Evolutionary conservation across 2,113 vertebrate genomes (phyloP).

Genomic region (Hippocampus guttulatus): DNA sequence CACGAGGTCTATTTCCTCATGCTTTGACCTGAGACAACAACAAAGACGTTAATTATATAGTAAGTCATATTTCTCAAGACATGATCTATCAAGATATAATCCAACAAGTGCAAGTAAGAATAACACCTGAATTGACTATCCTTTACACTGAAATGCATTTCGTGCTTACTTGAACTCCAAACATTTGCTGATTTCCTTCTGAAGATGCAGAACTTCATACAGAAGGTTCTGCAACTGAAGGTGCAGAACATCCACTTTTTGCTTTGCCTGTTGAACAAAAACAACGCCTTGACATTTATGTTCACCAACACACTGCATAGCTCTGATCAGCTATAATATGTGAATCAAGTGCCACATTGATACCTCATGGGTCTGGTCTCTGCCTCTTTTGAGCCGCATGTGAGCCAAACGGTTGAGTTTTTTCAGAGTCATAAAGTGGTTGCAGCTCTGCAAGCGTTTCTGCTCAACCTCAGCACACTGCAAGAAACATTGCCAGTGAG

Average conservation of each 20-base stretch:
- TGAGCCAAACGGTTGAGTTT: slow-evolving; percentile 96
- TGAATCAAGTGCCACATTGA: background rate
- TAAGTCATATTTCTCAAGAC: background rate
- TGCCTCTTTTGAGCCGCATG: slow-evolving; percentile 88
- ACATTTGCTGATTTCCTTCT: slow-evolving; percentile 98
- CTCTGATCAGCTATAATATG: background rate
- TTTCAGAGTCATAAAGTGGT: slow-evolving; percentile 96
- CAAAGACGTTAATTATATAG: background rate
- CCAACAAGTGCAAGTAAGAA: background rate
- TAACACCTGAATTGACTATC: background rate
- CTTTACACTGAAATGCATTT: background rate
- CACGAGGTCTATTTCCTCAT: slow-evolving; percentile 95
- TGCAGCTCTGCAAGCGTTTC: slow-evolving; percentile 84
- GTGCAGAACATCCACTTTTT: slow-evolving; percentile 91
- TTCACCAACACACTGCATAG: background rate
- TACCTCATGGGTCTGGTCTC: slow-evolving; percentile 97
- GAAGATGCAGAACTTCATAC: slow-evolving; percentile 97
- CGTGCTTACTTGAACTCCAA: slow-evolving; percentile 93
- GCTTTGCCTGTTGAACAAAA: slow-evolving; percentile 81
- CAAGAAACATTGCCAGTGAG: slow-evolving; percentile 10
- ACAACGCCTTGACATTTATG: background rate
- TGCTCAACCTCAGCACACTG: slow-evolving; percentile 85
- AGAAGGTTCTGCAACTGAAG: slow-evolving; percentile 96
- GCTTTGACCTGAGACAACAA: slow-evolving; percentile 80
- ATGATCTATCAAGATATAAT: background rate